Percentiles rank a stretch among this genome's conserved stretches.
phyloP scores from a whole-genome alignment of 2,888 invertebrate species.

The Mantis religiosa region DNA sequence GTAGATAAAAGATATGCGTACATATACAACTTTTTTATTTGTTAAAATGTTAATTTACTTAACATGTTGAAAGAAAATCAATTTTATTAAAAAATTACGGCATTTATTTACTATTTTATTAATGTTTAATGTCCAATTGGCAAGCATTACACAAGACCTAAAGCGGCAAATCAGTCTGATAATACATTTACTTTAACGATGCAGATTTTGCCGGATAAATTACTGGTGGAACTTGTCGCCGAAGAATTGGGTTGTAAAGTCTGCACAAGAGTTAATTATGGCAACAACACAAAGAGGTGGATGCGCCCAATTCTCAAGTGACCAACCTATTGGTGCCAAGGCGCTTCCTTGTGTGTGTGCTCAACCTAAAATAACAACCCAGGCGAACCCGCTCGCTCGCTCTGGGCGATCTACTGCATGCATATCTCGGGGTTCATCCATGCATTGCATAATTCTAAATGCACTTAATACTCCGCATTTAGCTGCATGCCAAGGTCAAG shows the following conservation, averaged over 20 bases:
- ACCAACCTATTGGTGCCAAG: not conserved
- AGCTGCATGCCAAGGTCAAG: not conserved
- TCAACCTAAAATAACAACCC: not conserved
- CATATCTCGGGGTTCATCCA: not conserved
- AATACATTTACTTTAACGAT: no score
- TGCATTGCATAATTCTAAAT: not conserved
- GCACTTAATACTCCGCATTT: not conserved
- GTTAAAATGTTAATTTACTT: no score
- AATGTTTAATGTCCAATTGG: no score
- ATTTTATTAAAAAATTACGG: no score
- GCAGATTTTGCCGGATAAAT: no score
- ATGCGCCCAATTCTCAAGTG: not conserved
- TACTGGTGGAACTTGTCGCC: not conserved
- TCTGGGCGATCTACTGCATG: not conserved
- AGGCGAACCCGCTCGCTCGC: not conserved
- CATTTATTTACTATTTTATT: no score
- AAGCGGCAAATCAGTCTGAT: no score
- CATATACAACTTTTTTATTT: no score
- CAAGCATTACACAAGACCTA: no score
- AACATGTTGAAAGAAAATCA: no score
- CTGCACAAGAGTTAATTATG: not conserved
- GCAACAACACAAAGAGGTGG: not conserved
- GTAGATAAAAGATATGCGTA: no score
- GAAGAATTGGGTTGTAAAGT: not conserved
- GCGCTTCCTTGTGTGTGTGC: not conserved